Conservation (phyloP, 2,888 invertebrate species). For the Tenodera sinensis region DNA sequence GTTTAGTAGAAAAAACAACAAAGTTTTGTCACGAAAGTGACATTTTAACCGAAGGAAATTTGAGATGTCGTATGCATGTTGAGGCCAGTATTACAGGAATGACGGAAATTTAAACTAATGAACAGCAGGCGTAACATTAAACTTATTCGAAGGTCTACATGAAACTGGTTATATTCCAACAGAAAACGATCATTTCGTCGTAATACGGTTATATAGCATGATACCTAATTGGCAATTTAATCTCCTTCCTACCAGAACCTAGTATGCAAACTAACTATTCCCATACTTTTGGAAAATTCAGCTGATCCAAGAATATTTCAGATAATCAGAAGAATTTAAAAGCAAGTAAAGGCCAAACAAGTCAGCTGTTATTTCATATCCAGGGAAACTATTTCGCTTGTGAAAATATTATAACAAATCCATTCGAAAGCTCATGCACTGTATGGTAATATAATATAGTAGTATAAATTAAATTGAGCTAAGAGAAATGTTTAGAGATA, state of each 20-base stretch:
- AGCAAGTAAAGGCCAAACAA: no score
- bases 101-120: background rate
- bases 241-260: background rate
- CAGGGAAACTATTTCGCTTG: no score
- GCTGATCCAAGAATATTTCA: no score
- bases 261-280: background rate
- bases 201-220: background rate
- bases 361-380: no score
- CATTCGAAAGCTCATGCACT: no score
- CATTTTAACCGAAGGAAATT: background rate
- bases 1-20: background rate
- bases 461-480: no score
- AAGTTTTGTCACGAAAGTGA: background rate
- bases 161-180: background rate
- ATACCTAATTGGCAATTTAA: background rate
- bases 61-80: background rate
- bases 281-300: no score
- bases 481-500: no score
- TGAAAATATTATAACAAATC: no score
- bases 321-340: no score
- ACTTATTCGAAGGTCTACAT: background rate
- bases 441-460: no score
- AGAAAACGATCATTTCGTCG: background rate
- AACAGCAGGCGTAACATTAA: background rate
- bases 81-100: background rate